These are phyloP conservation scores for Paratilapia polleni DNA, from an alignment of 2,113 vertebrate genomes.

Conservation along the genomic window DNA sequence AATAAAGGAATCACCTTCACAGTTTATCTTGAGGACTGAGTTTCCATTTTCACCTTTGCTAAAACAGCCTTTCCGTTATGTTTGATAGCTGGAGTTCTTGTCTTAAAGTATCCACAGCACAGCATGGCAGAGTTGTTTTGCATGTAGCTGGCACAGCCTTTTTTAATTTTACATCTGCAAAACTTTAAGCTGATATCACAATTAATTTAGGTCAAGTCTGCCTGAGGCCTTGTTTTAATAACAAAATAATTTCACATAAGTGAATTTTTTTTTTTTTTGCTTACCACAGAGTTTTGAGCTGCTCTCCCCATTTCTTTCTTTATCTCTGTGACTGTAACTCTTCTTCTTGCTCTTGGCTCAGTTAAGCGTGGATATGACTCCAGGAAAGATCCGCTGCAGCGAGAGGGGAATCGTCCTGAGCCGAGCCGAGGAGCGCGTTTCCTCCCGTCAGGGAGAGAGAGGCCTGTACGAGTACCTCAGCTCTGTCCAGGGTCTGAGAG, in stretches of 20 bases:
- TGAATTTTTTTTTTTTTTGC: neutral
- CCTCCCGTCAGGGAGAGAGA: constrained; percentile 72
- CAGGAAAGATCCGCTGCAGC: constrained; percentile 86
- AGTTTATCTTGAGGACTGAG: neutral
- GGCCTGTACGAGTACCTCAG: constrained; percentile 85
- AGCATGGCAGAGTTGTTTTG: neutral
- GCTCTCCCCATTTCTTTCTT: neutral
- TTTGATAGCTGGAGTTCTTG: too few relatives aligned
- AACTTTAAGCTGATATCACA: neutral
- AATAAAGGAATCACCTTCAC: neutral
- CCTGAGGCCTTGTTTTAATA: neutral
- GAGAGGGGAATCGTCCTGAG: constrained; percentile 77
- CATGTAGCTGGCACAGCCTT: neutral
- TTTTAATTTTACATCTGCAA: neutral
- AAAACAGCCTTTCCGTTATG: too few relatives aligned
- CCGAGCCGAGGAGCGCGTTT: constrained; percentile 68
- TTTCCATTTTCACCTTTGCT: neutral
- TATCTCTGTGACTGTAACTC: neutral
- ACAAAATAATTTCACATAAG: neutral
- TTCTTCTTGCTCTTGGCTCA: constrained; percentile 50
- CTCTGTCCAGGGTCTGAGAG: constrained; percentile 81
- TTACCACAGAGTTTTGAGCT: neutral
- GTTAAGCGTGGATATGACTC: constrained; percentile 79
- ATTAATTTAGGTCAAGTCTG: neutral
- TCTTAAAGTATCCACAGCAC: neutral